Evolutionary conservation across 1,140 invertebrate species (phyloP), one percentile per base, ranked within the genome.

Genomic region (Littorina saxatilis): DNA sequence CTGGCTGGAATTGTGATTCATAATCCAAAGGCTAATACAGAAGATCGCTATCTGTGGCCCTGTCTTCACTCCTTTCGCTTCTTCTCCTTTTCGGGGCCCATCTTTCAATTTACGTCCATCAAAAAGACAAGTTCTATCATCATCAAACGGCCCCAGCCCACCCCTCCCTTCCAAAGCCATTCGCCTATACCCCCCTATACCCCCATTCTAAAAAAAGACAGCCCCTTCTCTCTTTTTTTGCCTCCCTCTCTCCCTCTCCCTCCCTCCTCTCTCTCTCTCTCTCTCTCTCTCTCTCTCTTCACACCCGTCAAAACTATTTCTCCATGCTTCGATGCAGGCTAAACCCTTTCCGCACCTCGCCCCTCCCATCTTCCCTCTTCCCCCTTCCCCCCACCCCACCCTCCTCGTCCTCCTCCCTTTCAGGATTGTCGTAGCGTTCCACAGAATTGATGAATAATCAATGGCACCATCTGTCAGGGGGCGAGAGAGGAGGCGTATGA

Each of bases 371-470:
- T 17, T 11, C 27, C 61, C 32, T 32, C 7, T 35, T 27, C 11
- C 20, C 7, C 35, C 4, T 35, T 32, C 23, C 35, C 27, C 75
- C 27, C 58, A 32, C 61, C 20, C 39, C 61, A 9, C 63, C 29
- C 58, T 27, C 77, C 35, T 39, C 27, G n/a, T 32, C 58, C 40
- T 5, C 78, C 29, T 63, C 40, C 39, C 17, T 29, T 70, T 40
- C 43, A 74, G 43, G 17, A 27, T 7, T 50, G 43, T 35, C 23
- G 47, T 55, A 23, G 74, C 74, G 50, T 23, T 37, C 76, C 73
- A 52, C 29, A 47, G 43, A 78, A 72, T 66, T 61, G 74, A 82
- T 82, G 58, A 82, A 77, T 82, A 77, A 82, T 82, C 81, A 39
- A 82, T 82, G 75, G 1, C 27, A 15, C 73, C 80, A 82, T 66